Conservation (phyloP, 1,140 invertebrate genomes). For the Lethrus apterus region DNA sequence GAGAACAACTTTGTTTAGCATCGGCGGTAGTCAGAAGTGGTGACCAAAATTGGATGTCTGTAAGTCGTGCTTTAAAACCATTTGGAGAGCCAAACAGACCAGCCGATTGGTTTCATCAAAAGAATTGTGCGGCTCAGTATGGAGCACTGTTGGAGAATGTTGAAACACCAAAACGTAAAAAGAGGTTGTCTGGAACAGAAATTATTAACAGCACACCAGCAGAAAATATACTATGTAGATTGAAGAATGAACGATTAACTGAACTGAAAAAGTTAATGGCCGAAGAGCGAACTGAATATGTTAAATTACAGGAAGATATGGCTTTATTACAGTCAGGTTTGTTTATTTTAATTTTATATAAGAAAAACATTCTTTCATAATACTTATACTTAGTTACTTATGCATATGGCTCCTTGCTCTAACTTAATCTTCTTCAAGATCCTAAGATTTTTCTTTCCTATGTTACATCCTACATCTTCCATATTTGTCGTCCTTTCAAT, state of each 20-base stretch:
- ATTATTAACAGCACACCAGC: conserved; percentile 60
- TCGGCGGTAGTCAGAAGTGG: conserved; percentile 81
- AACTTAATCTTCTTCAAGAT: no score
- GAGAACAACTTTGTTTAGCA: conserved; percentile 78
- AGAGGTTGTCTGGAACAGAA: conserved; percentile 56
- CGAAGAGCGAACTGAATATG: conserved; percentile 63
- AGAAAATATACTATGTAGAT: conserved; percentile 69
- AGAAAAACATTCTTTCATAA: no score
- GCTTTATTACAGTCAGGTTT: conserved; percentile 46
- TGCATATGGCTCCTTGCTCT: no score
- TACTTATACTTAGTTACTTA: no score
- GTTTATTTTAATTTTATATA: no score
- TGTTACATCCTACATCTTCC: no score
- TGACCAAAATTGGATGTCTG: conserved; percentile 92
- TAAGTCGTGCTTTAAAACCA: conserved; percentile 68
- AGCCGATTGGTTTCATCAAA: conserved; percentile 85
- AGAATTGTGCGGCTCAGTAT: conserved; percentile 87
- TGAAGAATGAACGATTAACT: conserved; percentile 69
- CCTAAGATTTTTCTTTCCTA: no score
- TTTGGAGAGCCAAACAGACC: conserved; percentile 69
- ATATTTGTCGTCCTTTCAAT: no score
- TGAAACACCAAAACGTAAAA: conserved; percentile 82
- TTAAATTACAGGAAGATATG: conserved; percentile 58
- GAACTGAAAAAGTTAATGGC: conserved; percentile 67
- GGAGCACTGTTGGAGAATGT: conserved; percentile 73